Base-by-base conservation (phyloP, 2,113 vertebrate genomes). In the Porphyrio hochstetteri region DNA sequence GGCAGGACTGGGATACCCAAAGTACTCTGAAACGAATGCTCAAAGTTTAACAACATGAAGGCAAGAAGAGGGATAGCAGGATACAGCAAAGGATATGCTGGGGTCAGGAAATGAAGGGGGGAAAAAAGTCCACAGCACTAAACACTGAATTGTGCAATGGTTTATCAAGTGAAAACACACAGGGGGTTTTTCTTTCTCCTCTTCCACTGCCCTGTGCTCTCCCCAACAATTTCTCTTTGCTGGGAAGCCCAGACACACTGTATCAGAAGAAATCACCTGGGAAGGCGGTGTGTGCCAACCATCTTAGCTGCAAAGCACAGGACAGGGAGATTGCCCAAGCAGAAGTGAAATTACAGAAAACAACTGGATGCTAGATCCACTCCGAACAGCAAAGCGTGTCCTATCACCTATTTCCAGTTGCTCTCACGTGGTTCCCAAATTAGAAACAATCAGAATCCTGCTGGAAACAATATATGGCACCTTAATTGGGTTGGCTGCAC, bases 401-500 rank as follows among this genome's bases (percentile, higher is more conserved):
- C 28, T 23, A 64, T 93, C 91, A 96, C 95, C 79, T 67, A 79
- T 63, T 92, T 88, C 91, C 79, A 93, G 70, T 76, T 4, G 68
- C 86, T 81, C 92, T 96, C 44, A 44, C 21, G 11, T 83, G 80
- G 50, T 76, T 97, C 89, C 96, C 91, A 92, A 97, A 95, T 96
- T 89, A 96, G 94, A 90, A 96, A 94, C 90, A 76, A 85, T 94
- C 81, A 92, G 90, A 69, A 96, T 55, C 78, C 81, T 93, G 82
- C 72, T 90, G 91, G 96, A 96, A 97, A 94, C 90, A 95, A 96
- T 94, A 96, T 44, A 89, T 23, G 9, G 86, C 74, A 88, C 93
- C 88, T 88, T 95, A 97, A 96, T 59, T 94, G 91, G 96, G 83
- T 76, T 89, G 90, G 93, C 94, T 95, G 93, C 80, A 60, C 76